Evolutionary conservation across 2,113 vertebrate genomes (phyloP), one percentile per base, ranked within the genome.

Genomic region (Anolis sagrei): DNA sequence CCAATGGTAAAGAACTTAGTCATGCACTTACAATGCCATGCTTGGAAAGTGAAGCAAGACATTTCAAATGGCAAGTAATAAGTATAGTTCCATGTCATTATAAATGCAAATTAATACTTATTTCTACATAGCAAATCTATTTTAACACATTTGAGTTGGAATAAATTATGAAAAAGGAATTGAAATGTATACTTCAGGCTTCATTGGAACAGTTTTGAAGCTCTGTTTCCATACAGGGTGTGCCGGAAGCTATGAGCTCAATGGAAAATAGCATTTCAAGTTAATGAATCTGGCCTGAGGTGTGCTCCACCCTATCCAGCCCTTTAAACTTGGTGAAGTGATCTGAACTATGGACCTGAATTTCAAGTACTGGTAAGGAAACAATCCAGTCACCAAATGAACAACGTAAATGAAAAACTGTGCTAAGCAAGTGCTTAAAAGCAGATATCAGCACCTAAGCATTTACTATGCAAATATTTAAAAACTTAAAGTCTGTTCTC

Each of bases 361-460:
- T 87, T 88, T 78, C 79, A 58, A 69, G 36, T 58, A 92, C 14
- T 84, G 81, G 73, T 82, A 87, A 51, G 81, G 9, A 76, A 85
- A 84, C 32, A 72, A 32, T 8, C 6, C 66, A 25, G 84, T 49
- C 34, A 14, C 80, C 74, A 58, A 82, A 87, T 70, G 39, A 44
- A 44, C 39, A 76, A 79, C 90, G 44, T 49, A 27, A 51, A 64
- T 25, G 36, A 85, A 61, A 91, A 93, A 91, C 85, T 68, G 21
- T 14, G 25, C 49, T 16, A 76, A 76, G 1, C 19, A 61, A 78
- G 29, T 34, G 18, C 39, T 36, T 62, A 51, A 75, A 75, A 49
- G 2, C 27, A 48, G 23, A 76, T 48, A 18, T 34, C 34, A 1
- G 19, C 58, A 36, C 62, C 25, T 66, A 9, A 76, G 27, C 32